phyloP scores from a whole-genome alignment of 2,888 invertebrate species.

The Acronicta leporina region DNA sequence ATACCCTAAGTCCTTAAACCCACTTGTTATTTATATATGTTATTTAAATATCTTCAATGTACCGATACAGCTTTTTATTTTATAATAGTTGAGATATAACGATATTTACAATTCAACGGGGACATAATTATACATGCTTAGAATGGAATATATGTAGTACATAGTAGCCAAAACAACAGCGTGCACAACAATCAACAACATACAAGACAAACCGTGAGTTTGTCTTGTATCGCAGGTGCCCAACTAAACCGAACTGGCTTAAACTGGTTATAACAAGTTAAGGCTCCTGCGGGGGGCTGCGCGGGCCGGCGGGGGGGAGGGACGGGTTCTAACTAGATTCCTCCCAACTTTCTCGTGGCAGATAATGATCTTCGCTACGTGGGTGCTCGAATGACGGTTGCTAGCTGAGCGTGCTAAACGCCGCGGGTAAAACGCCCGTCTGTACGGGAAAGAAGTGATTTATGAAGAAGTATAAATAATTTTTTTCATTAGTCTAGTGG shows the following conservation, averaged over 20 bases:
- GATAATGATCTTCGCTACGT: conserved; percentile 88
- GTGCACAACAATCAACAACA: conserved; percentile 56
- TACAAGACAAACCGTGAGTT: conserved; percentile 75
- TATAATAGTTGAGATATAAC: no score
- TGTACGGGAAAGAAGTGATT: no score
- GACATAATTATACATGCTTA: neutral
- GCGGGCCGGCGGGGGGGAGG: conserved; percentile 53
- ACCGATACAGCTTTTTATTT: no score
- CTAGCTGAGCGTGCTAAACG: conserved; percentile 57
- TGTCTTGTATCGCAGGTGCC: conserved; percentile 83
- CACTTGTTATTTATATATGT: no score
- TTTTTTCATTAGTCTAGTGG: no score
- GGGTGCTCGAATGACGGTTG: conserved; percentile 69
- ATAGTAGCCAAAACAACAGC: conserved; percentile 34
- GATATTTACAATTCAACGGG: no score
- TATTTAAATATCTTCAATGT: no score
- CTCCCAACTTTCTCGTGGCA: conserved; percentile 85
- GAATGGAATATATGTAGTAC: conserved; percentile 7
- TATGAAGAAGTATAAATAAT: no score
- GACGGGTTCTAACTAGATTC: conserved; percentile 83
- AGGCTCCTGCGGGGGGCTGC: conserved; percentile 63
- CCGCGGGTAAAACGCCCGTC: conserved; percentile 54
- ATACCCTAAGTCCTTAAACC: no score
- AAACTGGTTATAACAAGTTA: conserved; percentile 88
- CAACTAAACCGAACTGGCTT: conserved; percentile 83